Evolutionary conservation across 2,797 vertebrate species (phyloP).

Genomic region (Thunnus albacares): DNA sequence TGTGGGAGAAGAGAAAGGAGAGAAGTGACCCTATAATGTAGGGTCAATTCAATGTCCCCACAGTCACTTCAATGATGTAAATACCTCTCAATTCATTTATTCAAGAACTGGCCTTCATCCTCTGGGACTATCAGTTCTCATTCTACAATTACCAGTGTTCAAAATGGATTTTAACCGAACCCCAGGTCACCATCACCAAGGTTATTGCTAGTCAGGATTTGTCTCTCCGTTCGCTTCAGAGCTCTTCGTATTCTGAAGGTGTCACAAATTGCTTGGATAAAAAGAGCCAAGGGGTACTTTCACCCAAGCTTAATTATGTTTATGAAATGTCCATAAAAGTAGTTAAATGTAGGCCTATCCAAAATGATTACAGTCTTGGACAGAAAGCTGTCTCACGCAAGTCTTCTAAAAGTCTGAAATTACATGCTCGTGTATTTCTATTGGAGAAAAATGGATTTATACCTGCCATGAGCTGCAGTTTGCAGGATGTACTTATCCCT

Average conservation of each 20-base stretch:
- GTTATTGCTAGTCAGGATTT: slow-evolving; percentile 43
- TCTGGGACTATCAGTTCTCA: slow-evolving; percentile 56
- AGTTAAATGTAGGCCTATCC: slow-evolving; percentile 30
- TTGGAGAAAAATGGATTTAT: slow-evolving; percentile 41
- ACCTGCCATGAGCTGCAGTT: slow-evolving; percentile 50
- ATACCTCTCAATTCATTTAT: slow-evolving; percentile 69
- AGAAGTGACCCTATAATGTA: slow-evolving; percentile 65
- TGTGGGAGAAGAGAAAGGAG: slow-evolving; percentile 59
- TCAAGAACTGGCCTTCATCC: slow-evolving; percentile 55
- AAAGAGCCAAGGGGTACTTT: slow-evolving; percentile 29
- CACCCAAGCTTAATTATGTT: slow-evolving; percentile 46
- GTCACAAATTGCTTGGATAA: slow-evolving; percentile 21
- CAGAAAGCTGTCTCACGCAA: slow-evolving; percentile 23
- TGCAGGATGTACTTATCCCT: slow-evolving; percentile 52
- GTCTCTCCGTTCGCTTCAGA: background rate
- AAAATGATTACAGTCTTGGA: slow-evolving; percentile 47
- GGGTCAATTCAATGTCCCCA: slow-evolving; percentile 74
- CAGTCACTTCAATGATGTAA: slow-evolving; percentile 59
- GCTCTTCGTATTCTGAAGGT: slow-evolving; percentile 11
- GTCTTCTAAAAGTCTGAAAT: slow-evolving; percentile 53
- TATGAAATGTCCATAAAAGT: slow-evolving; percentile 19
- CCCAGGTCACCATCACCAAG: slow-evolving; percentile 43
- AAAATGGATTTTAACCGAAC: slow-evolving; percentile 63
- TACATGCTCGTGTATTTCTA: slow-evolving; percentile 40
- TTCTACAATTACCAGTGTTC: slow-evolving; percentile 54